Percentiles rank a stretch among this genome's conserved stretches.
These are phyloP conservation scores for Pseudomyrmex pallidus DNA, from an alignment of 1,140 invertebrate species.

Conservation along the genomic window DNA sequence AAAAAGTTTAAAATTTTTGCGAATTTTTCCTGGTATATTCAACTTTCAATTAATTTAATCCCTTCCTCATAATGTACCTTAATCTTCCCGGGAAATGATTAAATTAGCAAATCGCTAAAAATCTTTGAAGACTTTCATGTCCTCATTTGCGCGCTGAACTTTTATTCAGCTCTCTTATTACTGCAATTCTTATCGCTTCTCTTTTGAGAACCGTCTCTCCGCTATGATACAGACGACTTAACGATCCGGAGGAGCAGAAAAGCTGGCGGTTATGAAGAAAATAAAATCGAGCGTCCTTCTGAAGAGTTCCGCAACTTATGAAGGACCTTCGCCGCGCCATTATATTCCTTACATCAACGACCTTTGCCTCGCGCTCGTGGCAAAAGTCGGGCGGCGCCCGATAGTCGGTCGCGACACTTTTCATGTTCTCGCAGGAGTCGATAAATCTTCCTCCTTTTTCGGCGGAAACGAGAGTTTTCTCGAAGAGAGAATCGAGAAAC, in stretches of 20 bases:
- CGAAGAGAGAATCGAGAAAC: constrained; percentile 45
- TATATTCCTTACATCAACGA: constrained; percentile 47
- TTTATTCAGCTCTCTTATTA: constrained; percentile 27
- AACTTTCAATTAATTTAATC: constrained; percentile 35
- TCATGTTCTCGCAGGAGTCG: constrained; percentile 67
- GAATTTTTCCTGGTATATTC: background rate
- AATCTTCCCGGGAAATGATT: constrained; percentile 19
- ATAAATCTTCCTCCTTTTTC: constrained; percentile 65
- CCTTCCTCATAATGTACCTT: constrained; percentile 23
- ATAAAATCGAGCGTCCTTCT: constrained; percentile 48
- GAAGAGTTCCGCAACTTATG: constrained; percentile 37
- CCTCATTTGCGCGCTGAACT: background rate
- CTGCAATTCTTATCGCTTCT: constrained; percentile 39
- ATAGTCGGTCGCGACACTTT: constrained; percentile 67
- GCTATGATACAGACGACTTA: constrained; percentile 37
- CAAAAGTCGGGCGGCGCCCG: constrained; percentile 54
- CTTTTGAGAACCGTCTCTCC: constrained; percentile 6
- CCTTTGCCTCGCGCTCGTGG: constrained; percentile 18
- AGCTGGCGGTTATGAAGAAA: constrained; percentile 41
- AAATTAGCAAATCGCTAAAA: constrained; percentile 26
- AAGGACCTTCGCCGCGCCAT: constrained; percentile 38
- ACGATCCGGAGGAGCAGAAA: constrained; percentile 21
- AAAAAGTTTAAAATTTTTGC: constrained; percentile 23
- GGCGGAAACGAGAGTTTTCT: constrained; percentile 68
- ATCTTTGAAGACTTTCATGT: constrained; percentile 24